phyloP scores from a whole-genome alignment of 2,113 vertebrate genomes.

The Eubucco bourcierii region DNA sequence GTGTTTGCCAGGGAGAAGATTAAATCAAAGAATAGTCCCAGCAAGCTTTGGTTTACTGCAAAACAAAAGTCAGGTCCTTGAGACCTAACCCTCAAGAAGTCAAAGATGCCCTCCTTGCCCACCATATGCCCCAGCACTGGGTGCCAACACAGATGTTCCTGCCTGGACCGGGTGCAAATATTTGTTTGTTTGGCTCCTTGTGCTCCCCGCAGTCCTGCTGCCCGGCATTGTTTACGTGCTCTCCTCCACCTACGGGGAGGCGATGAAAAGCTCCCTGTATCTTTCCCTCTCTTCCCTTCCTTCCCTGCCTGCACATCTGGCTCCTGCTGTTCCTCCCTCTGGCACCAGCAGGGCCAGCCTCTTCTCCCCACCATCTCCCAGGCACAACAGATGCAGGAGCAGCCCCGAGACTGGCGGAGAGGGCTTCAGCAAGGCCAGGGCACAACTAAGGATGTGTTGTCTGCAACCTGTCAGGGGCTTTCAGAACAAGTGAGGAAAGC shows the following conservation, averaged over 20 bases:
- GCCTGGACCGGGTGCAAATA: slow-evolving; percentile 36
- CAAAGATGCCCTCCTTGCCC: not conserved
- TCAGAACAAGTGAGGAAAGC: not conserved
- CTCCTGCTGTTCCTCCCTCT: not conserved
- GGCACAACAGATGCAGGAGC: not conserved
- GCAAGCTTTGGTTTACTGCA: not conserved
- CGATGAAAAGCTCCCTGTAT: slow-evolving; percentile 69
- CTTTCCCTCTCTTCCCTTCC: not conserved
- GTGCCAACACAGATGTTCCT: slow-evolving; percentile 52
- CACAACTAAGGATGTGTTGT: not conserved
- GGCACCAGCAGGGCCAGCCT: not conserved
- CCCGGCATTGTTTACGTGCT: slow-evolving; percentile 76
- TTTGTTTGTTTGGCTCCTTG: slow-evolving; percentile 55
- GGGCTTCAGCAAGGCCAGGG: not conserved
- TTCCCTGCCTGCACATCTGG: slow-evolving; percentile 14
- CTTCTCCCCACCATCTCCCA: not conserved
- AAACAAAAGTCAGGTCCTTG: not conserved
- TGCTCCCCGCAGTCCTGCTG: slow-evolving; percentile 62
- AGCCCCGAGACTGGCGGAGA: not conserved
- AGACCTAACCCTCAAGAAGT: not conserved
- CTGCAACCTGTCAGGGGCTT: not conserved
- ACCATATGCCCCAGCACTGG: not conserved
- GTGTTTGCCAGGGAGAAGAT: not conserved
- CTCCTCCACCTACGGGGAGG: slow-evolving; percentile 74
- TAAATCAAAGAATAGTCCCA: not conserved